Base-by-base conservation (phyloP, 2,797 vertebrate species). In the Megaceryle alcyon region DNA sequence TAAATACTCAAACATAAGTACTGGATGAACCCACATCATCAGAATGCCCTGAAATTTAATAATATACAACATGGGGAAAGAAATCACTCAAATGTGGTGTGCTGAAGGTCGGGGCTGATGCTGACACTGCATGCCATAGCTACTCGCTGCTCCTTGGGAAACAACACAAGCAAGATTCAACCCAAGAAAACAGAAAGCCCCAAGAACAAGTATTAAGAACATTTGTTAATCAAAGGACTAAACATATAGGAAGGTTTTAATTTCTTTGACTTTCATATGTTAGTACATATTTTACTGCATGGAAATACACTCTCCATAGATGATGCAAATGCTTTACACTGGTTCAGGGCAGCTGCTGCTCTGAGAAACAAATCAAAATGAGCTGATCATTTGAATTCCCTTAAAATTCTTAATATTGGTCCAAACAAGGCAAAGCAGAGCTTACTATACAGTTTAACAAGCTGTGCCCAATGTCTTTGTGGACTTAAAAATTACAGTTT, bases 171-270 rank as follows among this genome's bases (percentile, higher is more conserved):
- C 18, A 9, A 44, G 53, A 63, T 65, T 44, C 22, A 72, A 70
- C 2, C 63, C 46, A 76, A 72, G 13, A 17, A 43, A 84, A 84
- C 6, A 82, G 41, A 43, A 88, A 84, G 54, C 31, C 66, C 39
- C 35, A 6, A n/a, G 35, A 91, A 64, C 16, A 85, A 85, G 25
- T 18, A 83, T 48, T 53, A 72, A 37, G 49, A 79, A 37, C 9
- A 94, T 96, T 95, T 97, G 95, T 78, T 96, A 96, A 92, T 51
- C 96, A 96, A 97, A 97, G 41, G 75, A 71, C 25, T 78, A 94
- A 88, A 35, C 35, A 20, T 14, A 56, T 5, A 87, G 51, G 29
- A 73, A 87, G 23, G 16, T 53, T 85, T 80, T 90, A 0, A 28
- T 75, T 92, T 90, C 57, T 97, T 92, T 92, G 44, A 56, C 87